A percentile compares a stretch with the other conserved stretches of the same genome.
Conservation (phyloP, 2,113 vertebrate species). For the Solea senegalensis region DNA sequence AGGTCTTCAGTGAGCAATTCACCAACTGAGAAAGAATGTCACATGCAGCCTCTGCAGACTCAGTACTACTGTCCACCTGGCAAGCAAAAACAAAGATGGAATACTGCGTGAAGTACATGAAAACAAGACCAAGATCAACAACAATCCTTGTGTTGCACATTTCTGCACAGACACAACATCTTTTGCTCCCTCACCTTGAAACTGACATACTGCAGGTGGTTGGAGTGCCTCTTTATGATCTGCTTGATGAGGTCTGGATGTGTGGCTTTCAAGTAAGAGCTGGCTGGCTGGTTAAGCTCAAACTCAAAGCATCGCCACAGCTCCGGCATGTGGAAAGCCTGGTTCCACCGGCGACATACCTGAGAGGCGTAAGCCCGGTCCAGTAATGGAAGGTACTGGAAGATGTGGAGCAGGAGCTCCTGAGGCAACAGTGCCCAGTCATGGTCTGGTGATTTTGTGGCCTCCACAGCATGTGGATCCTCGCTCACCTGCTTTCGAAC, state of each 20-base stretch:
- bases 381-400: conserved; percentile 93
- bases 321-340: conserved; percentile 98
- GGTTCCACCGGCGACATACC: conserved; percentile 93
- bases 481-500: conserved; percentile 60
- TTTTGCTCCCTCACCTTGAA: conserved; percentile 87
- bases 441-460: conserved; percentile 25
- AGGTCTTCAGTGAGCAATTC: conserved; percentile 95
- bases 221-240: conserved; percentile 96
- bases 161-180: background rate
- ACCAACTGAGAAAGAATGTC: conserved; percentile 95
- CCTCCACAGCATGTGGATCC: background rate
- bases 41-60: conserved; percentile 95
- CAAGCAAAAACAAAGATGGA: conserved; percentile 37
- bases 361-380: conserved; percentile 94
- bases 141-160: background rate
- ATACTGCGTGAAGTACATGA: background rate
- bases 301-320: conserved; percentile 98
- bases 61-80: conserved; percentile 97
- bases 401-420: conserved; percentile 92
- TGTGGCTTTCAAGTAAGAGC: conserved; percentile 94
- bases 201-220: conserved; percentile 97
- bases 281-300: conserved; percentile 94
- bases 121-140: background rate
- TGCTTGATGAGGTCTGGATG: conserved; percentile 98
- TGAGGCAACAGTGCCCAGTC: conserved; percentile 91